Conservation (phyloP, 2,888 invertebrate genomes). For the Enchytraeus crypticus region DNA sequence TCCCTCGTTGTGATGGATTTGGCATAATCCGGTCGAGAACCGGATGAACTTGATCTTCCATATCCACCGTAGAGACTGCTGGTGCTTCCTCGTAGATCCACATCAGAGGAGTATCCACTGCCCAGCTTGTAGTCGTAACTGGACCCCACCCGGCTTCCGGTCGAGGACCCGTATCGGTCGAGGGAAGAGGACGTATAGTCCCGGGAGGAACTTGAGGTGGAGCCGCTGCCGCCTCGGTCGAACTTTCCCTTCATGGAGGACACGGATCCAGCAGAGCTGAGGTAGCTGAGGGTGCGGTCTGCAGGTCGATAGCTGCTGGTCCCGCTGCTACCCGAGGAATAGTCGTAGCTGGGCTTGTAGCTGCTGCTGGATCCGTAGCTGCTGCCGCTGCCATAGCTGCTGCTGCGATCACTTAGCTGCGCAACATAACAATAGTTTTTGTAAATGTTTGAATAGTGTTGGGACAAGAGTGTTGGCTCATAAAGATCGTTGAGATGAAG, state of each 20-base stretch:
- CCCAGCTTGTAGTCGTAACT: background rate
- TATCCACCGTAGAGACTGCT: too few species aligned
- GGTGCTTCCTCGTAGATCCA: background rate
- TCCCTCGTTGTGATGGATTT: too few species aligned
- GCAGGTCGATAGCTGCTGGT: background rate
- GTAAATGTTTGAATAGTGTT: too few species aligned
- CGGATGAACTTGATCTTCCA: too few species aligned
- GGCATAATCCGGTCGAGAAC: background rate
- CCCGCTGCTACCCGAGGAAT: background rate
- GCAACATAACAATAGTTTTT: too few species aligned
- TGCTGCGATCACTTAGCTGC: background rate
- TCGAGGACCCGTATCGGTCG: background rate
- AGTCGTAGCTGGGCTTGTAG: background rate
- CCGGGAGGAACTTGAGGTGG: background rate
- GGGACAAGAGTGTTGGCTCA: too few species aligned
- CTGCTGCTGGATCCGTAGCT: background rate
- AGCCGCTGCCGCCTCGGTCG: too few species aligned
- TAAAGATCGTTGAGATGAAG: too few species aligned
- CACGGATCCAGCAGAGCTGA: slow-evolving; percentile 2
- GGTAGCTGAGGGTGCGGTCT: slow-evolving; percentile 14
- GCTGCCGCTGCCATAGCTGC: background rate
- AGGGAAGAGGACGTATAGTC: background rate
- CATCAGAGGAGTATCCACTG: slow-evolving; percentile 12
- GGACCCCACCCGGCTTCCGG: background rate
- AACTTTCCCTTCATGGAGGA: slow-evolving; percentile 10